Evolutionary conservation across 2,113 vertebrate genomes (phyloP).

Genomic region (Zootoca vivipara): DNA sequence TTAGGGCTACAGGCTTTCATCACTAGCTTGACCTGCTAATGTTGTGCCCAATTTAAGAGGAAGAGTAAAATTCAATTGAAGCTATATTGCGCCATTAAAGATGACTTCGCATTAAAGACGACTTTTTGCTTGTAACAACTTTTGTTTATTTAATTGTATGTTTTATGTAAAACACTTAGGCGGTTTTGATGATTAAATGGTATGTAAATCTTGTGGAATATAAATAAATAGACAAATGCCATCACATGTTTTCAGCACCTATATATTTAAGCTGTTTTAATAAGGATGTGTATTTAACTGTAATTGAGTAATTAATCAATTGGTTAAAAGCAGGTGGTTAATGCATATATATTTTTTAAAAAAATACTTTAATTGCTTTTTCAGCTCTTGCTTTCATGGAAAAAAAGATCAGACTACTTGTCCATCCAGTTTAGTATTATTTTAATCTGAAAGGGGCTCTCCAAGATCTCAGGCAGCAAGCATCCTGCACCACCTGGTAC

Average conservation of each 20-base stretch:
- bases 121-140: too few relatives aligned
- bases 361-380: background rate
- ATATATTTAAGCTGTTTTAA: background rate
- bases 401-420: background rate
- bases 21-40: background rate
- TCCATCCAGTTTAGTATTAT: too few relatives aligned
- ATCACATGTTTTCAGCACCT: background rate
- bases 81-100: background rate
- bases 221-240: background rate
- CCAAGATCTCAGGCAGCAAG: background rate
- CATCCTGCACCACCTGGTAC: too few relatives aligned
- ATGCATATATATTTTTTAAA: background rate
- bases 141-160: too few relatives aligned
- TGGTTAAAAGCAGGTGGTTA: background rate
- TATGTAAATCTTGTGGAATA: too few relatives aligned
- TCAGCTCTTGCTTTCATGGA: background rate
- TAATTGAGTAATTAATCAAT: background rate
- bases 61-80: background rate
- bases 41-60: background rate
- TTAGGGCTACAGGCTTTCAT: background rate
- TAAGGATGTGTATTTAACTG: background rate
- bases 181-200: too few relatives aligned
- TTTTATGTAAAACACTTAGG: too few relatives aligned
- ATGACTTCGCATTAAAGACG: too few relatives aligned
- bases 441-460: too few relatives aligned